Percentiles rank a stretch among this genome's conserved stretches.
These are phyloP conservation scores for Sinonovacula constricta DNA, from an alignment of 1,140 invertebrate species.

Conservation along the genomic window DNA sequence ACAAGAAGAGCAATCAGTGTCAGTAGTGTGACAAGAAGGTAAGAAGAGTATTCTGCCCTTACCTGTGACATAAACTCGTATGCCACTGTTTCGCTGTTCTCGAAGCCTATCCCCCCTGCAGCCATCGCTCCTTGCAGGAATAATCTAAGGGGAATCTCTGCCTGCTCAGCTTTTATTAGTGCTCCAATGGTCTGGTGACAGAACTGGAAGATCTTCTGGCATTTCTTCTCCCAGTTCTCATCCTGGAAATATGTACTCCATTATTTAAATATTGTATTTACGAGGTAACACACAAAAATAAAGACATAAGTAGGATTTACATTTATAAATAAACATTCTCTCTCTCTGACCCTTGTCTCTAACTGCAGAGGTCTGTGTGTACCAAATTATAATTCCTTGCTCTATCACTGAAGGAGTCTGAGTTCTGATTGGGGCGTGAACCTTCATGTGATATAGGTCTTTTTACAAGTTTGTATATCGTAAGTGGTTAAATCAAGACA, in stretches of 20 bases:
- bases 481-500: too few relatives aligned
- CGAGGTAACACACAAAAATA: background rate
- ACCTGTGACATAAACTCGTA: conserved; percentile 99
- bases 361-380: too few relatives aligned
- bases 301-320: background rate
- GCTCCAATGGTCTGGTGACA: conserved; percentile 96
- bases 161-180: conserved; percentile 92
- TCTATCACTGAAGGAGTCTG: too few relatives aligned
- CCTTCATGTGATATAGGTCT: too few relatives aligned
- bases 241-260: conserved; percentile 82
- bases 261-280: background rate
- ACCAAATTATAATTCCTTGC: too few relatives aligned
- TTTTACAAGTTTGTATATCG: too few relatives aligned
- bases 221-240: conserved; percentile 99
- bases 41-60: conserved; percentile 47
- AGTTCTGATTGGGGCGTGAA: too few relatives aligned
- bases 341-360: too few relatives aligned
- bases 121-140: conserved; percentile 96
- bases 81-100: conserved; percentile 96
- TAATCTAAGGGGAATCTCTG: conserved; percentile 94
- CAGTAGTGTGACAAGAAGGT: too few relatives aligned
- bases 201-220: conserved; percentile 98
- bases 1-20: too few relatives aligned
- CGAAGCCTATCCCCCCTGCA: conserved; percentile 94
- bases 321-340: background rate